Evolutionary conservation across 2,888 invertebrate genomes (phyloP), one percentile per base, ranked within the genome.

Genomic region (Drosophila buzzatii): DNA sequence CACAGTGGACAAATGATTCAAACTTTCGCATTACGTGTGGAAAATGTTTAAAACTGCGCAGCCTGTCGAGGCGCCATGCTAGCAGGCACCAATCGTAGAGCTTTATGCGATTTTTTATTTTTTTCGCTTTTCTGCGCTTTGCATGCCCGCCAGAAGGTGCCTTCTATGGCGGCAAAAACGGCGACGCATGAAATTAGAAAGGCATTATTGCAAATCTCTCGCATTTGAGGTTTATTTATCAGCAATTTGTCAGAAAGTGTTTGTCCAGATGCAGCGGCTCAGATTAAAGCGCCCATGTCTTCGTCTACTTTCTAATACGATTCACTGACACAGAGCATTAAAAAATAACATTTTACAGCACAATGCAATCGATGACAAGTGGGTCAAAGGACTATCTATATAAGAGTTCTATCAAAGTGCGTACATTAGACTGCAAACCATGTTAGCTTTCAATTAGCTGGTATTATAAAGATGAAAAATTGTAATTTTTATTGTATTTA

Each of bases 231-330:
- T 82, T 82, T 89, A 88, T 89, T 86, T 86, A 89, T 80, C 88
- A 85, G 86, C 85, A 89, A 86, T 86, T 86, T 86, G 90, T 89
- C 90, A 89, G 87, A 76, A 81, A 84, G 85, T 85, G 76, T 81
- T 81, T 74, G 59, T 78, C 79, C 77, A 75, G 81, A 63, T 88
- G 85, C 85, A 68, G 89, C 89, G 85, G 89, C 88, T 81, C 72
- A 89, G 85, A 85, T 87, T 89, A 87, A 87, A 87, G 89, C 79
- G 66, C 44, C 55, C 65, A 33, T 47, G 66, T 67, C 47, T 52
- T 31, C 53, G 52, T 58, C 44, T 73, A 89, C 85, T 85, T 85
- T 85, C 85, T 85, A 85, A 89, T 85, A 69, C 69, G 66, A 86
- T 85, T 76, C 80, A 80, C 56, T 77, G 74, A 77, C 82, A 77